Evolutionary conservation across 2,888 invertebrate genomes (phyloP).

Genomic region (Kuschelorhynchus macadamiae): DNA sequence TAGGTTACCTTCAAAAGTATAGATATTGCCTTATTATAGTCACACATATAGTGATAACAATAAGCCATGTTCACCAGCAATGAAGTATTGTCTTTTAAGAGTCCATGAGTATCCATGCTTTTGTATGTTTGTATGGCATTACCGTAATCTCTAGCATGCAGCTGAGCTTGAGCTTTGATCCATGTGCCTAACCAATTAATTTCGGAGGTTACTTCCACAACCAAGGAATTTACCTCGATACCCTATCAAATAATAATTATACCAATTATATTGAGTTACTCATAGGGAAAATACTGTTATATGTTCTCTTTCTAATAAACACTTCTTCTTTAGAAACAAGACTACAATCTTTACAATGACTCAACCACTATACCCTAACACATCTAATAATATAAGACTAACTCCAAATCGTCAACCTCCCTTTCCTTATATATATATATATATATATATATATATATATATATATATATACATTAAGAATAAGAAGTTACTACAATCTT

Average conservation of each 20-base stretch:
- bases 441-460: too few species aligned
- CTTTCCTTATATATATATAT: too few species aligned
- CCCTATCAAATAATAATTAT: slow-evolving; percentile 64
- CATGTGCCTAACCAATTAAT: slow-evolving; percentile 74
- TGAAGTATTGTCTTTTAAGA: slow-evolving; percentile 78
- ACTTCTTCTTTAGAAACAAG: too few species aligned
- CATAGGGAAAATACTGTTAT: too few species aligned
- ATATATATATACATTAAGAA: too few species aligned
- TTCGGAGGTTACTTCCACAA: slow-evolving; percentile 72
- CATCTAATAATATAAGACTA: too few species aligned
- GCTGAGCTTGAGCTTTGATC: slow-evolving; percentile 76
- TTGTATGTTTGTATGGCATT: slow-evolving; percentile 78
- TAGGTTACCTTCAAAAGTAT: slow-evolving; percentile 71
- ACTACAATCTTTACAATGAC: too few species aligned
- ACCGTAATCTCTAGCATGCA: slow-evolving; percentile 78
- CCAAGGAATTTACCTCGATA: slow-evolving; percentile 79
- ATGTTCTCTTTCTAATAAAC: too few species aligned
- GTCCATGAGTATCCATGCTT: slow-evolving; percentile 76
- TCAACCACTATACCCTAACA: too few species aligned
- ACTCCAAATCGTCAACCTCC: too few species aligned
- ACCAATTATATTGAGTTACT: too few species aligned
- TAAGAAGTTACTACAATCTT: too few species aligned
- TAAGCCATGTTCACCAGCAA: slow-evolving; percentile 80
- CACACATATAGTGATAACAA: slow-evolving; percentile 80
- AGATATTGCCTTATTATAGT: slow-evolving; percentile 76